Base-by-base conservation (phyloP, 1,140 invertebrate genomes). In the Geopemphigus sp. region DNA sequence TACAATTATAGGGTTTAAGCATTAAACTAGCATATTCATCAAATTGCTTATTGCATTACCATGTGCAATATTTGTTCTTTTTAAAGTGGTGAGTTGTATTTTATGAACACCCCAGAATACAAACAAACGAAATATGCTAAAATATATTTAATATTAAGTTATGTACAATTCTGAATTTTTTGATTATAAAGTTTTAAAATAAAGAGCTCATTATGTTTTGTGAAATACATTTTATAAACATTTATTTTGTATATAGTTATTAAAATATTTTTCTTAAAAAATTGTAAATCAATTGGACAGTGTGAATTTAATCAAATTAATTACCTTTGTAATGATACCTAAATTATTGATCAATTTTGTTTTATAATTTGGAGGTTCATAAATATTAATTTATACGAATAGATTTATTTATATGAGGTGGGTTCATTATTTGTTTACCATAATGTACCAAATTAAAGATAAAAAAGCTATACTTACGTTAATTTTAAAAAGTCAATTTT, bases 91-190 rank as follows among this genome's bases (percentile, higher is more conserved):
- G 29, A n/a, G 26, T 29, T 1, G 8, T 72, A 3, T 72, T 72
- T 72, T 72, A 15, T 72, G 54, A 54, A 2, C 26, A 19, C 17
- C n/a, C 12, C 50, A 54, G 50, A 50, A 0, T 72, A 39, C 45
- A 47, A 22, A 54, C 26, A 19, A 14, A 54, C 29, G 5, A 54
- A 29, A 54, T 53, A 70, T 50, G 66, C 50, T 53, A 53, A 70
- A 39, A 70, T 29, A 72, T 72, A 54, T 72, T 72, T 72, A 72
- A 29, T 54, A 72, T 72, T 72, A 54, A 54, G 6, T n/a, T 72
- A 54, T 26, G 24, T 68, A 47, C 14, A 14, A 54, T 53, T 72
- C 54, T 10, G 17, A 72, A 29, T 72, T 53, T 29, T 24, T 72
- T 54, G 47, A 54, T 72, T 72, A 29, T n/a, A 70, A 53, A 54